A percentile compares a stretch with the other conserved stretches of the same genome.
These are phyloP conservation scores for Ahaetulla prasina DNA, from an alignment of 2,113 vertebrate species.

Conservation along the genomic window DNA sequence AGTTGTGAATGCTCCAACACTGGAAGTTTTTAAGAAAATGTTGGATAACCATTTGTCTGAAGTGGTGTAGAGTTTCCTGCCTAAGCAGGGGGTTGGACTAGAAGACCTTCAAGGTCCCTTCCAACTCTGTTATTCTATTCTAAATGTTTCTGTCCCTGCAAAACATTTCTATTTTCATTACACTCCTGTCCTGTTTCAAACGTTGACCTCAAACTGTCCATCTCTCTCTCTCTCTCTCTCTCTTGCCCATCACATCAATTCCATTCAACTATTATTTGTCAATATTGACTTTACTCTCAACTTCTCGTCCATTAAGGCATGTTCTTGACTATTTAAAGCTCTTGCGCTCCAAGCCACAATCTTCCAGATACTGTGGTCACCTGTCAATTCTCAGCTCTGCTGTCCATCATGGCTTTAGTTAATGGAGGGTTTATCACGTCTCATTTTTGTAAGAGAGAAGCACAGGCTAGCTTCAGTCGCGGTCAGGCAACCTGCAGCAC, in stretches of 20 bases:
- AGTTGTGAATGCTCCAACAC: too few relatives aligned
- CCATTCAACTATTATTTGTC: background rate
- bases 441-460: background rate
- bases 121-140: too few relatives aligned
- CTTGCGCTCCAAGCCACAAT: background rate
- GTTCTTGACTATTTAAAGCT: background rate
- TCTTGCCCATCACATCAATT: background rate
- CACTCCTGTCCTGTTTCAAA: background rate
- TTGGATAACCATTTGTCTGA: too few relatives aligned
- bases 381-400: background rate
- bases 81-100: too few relatives aligned
- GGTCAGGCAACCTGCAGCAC: background rate
- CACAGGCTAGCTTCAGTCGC: background rate
- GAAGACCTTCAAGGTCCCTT: too few relatives aligned
- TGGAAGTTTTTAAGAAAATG: too few relatives aligned
- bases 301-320: background rate
- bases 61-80: too few relatives aligned
- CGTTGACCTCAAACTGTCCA: background rate
- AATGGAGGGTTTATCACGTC: background rate
- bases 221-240: background rate
- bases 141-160: background rate
- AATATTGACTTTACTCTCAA: background rate
- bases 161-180: background rate
- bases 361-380: background rate
- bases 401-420: background rate